Evolutionary conservation across 2,888 invertebrate genomes (phyloP), one percentile per base, ranked within the genome.

Genomic region (Sycophila texana): DNA sequence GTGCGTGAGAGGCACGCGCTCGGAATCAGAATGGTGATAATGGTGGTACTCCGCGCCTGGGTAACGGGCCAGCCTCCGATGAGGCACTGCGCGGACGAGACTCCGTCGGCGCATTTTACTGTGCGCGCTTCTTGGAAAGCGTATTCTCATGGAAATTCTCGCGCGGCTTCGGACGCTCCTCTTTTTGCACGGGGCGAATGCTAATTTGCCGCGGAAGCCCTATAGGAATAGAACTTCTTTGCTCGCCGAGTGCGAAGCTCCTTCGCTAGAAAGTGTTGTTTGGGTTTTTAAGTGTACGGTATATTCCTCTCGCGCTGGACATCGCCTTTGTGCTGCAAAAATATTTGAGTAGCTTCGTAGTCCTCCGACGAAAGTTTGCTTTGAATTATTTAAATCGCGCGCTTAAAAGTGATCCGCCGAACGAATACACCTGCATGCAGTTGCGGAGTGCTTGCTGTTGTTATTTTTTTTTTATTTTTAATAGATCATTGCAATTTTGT

Each of bases 21-120:
- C 68, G 82, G 83, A 82, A 83, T 84, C 83, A 83, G 83, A 84
- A 83, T 82, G 82, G 82, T 82, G 82, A 83, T 81, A 83, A 82
- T 82, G 75, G 82, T 79, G 82, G 20, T 20, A 26, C 61, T n/a
- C 16, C 74, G 73, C 61, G 76, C 76, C 80, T 82, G 70, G 80
- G 80, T 82, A 78, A 82, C 82, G 78, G 81, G 78, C 39, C 39
- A 10, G 10, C 39, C 10, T 39, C 39, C 39, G 39, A 39, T 39
- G 39, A 39, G 39, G 39, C 39, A 39, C 39, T 39, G 39, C 39
- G 39, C 39, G 10, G 1, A 39, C 39, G 39, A 39, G 39, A 10
- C 39, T 1, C 39, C 39, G 39, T 7, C 39, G 39, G 5, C 5
- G 39, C 82, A 74, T 79, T 53, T 55, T 53, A 72, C 70, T 57